Evolutionary conservation across 2,797 vertebrate species (phyloP), one percentile per base, ranked within the genome.

Genomic region (Spinus olivaceus): DNA sequence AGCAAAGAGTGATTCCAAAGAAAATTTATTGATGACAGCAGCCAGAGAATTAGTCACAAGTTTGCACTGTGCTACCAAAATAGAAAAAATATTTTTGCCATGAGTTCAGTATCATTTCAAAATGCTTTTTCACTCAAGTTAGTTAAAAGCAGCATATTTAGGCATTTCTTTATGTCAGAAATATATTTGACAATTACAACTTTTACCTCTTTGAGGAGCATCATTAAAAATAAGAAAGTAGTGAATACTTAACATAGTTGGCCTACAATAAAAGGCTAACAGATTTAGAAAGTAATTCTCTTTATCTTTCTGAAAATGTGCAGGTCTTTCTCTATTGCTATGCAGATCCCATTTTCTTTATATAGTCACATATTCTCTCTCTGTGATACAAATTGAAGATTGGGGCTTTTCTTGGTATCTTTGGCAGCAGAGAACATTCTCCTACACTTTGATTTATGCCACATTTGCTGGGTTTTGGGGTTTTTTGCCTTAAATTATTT

Each of bases 31-130:
- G 59, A 72, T 88, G 51, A 81, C 51, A 94, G 78, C 83, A 88
- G 59, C 77, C 70, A 91, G 78, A 83, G 88, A 81, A 81, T 64
- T 74, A 94, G 83, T 93, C 81, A 92, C n/a, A 80, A 80, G 41
- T 92, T 95, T 94, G 74, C 78, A 73, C 42, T 90, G 6, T 78
- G 37, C 41, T 90, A 77, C 66, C 2, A 7, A 90, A 95, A 88
- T 83, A 92, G 87, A 91, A 84, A 50, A 84, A 94, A 73, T 71
- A 67, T 73, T 86, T 86, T 93, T 89, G 33, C 67, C 22, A 6
- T 63, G 39, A 85, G 21, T 93, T 94, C 67, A 64, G 41, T 70
- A 77, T 80, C 32, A 77, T 85, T 91, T 73, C 42, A 84, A 86
- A 81, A 86, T 61, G 47, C 14, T 73, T 69, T 35, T 71, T 83